Percentiles rank a stretch among this genome's conserved stretches.
Conservation (phyloP, 2,797 vertebrate species). For the Xenentodon cancila region DNA sequence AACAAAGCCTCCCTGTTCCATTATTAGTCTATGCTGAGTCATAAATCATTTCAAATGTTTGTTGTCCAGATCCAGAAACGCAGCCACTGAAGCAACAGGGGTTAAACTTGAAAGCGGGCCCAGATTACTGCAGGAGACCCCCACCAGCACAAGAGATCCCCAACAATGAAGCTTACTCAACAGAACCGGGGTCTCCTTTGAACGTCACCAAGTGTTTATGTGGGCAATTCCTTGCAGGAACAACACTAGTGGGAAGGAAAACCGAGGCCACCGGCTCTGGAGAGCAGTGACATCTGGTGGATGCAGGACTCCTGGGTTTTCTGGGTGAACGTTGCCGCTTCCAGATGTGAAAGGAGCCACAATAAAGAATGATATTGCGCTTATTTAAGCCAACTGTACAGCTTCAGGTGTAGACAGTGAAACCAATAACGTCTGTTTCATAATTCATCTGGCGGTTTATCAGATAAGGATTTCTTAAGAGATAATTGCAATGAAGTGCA, state of each 20-base stretch:
- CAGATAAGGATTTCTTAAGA: no score
- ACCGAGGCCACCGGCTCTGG: constrained; percentile 10
- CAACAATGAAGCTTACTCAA: constrained; percentile 59
- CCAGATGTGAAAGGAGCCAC: not conserved
- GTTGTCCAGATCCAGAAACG: constrained; percentile 2
- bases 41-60: constrained; percentile 27
- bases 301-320: constrained; percentile 18
- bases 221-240: constrained; percentile 76
- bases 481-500: no score
- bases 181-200: constrained; percentile 67
- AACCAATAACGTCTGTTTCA: no score
- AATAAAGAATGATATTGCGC: no score
- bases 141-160: constrained; percentile 47
- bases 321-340: not conserved
- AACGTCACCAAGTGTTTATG: constrained; percentile 72
- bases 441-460: no score
- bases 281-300: constrained; percentile 74
- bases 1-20: constrained; percentile 39
- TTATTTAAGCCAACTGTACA: no score
- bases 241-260: constrained; percentile 6
- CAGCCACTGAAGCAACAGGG: not conserved
- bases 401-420: no score
- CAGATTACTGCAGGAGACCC: constrained; percentile 19
- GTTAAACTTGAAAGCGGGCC: not conserved
- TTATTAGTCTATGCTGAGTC: constrained; percentile 38